phyloP scores from a whole-genome alignment of 2,797 vertebrate species.

The Lophius americanus region DNA sequence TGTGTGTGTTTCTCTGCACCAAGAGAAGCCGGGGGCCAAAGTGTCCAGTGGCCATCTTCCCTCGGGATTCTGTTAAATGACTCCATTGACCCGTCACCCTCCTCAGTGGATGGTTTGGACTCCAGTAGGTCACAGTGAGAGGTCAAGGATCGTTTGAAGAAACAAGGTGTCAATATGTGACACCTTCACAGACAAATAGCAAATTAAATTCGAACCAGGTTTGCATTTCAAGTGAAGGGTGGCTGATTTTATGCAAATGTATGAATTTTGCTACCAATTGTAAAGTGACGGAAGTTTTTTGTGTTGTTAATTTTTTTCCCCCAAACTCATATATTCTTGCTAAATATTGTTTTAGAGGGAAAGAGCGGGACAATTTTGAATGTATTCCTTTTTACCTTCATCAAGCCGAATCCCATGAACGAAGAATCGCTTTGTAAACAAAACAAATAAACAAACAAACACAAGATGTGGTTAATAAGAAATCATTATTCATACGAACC shows the following conservation, averaged over 20 bases:
- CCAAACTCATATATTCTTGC: not conserved
- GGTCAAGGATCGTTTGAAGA: constrained; percentile 56
- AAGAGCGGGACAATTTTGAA: not conserved
- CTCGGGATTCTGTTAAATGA: constrained; percentile 63
- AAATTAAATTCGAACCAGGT: constrained; percentile 47
- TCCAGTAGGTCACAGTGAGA: constrained; percentile 53
- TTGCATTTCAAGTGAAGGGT: constrained; percentile 12
- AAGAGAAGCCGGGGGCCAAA: not conserved
- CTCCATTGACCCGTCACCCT: constrained; percentile 67
- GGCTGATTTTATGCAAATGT: constrained; percentile 15
- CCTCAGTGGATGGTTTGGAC: constrained; percentile 50
- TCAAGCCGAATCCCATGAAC: not conserved
- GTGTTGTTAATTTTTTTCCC: not conserved
- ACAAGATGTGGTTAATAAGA: not conserved
- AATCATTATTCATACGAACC: not conserved
- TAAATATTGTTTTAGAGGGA: not conserved
- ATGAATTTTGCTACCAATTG: constrained; percentile 2
- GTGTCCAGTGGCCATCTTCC: constrained; percentile 59
- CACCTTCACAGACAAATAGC: constrained; percentile 33
- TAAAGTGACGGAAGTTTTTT: not conserved
- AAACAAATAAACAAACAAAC: constrained; percentile 5
- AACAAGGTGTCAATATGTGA: constrained; percentile 56
- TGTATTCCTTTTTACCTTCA: not conserved
- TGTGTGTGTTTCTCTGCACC: constrained; percentile 11
- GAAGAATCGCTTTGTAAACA: not conserved